phyloP scores from a whole-genome alignment of 2,888 invertebrate genomes.

The Linnaemya tessellans region DNA sequence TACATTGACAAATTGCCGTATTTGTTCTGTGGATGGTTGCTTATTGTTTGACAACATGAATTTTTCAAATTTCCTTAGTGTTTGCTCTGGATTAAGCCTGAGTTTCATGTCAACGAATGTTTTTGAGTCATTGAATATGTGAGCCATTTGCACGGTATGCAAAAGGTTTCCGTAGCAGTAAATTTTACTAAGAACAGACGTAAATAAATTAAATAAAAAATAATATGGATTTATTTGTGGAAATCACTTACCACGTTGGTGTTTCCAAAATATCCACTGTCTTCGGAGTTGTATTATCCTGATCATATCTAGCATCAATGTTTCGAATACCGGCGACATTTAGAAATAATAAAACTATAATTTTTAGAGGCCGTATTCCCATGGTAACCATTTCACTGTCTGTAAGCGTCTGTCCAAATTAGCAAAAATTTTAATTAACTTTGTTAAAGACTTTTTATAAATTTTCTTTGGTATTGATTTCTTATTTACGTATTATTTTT shows the following conservation, averaged over 20 bases:
- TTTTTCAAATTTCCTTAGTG: slow-evolving; percentile 86
- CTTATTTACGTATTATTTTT: too few relatives aligned
- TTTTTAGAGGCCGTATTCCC: slow-evolving; percentile 50
- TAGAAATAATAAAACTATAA: slow-evolving; percentile 59
- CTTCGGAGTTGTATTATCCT: slow-evolving; percentile 58
- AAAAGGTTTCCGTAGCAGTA: slow-evolving; percentile 92
- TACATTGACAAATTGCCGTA: slow-evolving; percentile 82
- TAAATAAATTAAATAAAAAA: neutral
- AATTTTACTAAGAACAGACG: slow-evolving; percentile 86
- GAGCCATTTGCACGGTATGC: slow-evolving; percentile 92
- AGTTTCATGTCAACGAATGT: slow-evolving; percentile 96
- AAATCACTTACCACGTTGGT: slow-evolving; percentile 78
- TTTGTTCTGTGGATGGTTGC: slow-evolving; percentile 78
- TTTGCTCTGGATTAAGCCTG: slow-evolving; percentile 87
- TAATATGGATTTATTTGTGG: neutral
- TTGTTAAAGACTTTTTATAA: neutral
- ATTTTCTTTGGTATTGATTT: neutral
- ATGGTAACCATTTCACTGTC: slow-evolving; percentile 36
- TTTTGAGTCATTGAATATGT: slow-evolving; percentile 92
- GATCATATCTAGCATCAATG: slow-evolving; percentile 38
- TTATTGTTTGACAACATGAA: slow-evolving; percentile 85
- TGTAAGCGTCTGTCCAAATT: slow-evolving; percentile 33
- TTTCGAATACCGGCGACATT: slow-evolving; percentile 61
- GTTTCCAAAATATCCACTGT: slow-evolving; percentile 69
- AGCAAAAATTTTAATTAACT: neutral